Base-by-base conservation (phyloP, 2,797 vertebrate genomes). In the Halcyon chelicuti region DNA sequence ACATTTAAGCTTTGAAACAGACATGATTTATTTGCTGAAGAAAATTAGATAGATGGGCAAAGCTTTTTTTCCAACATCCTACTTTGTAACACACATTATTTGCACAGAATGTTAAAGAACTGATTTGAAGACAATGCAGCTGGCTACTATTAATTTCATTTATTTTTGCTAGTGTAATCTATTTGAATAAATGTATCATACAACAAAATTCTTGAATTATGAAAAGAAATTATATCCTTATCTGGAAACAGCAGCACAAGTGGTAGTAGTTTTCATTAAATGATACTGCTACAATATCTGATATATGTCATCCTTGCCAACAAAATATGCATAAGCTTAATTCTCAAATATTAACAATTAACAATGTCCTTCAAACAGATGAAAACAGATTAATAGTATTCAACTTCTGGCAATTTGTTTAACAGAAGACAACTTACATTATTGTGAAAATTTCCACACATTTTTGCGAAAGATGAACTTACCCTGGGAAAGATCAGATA, bases 261-360 rank as follows among this genome's bases (percentile, higher is more conserved):
- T 51, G 37, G 16, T 42, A 91, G 78, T 74, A 65, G 61, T 74
- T 84, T 88, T 76, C 14, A 54, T 25, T 54, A 71, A 86, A 76
- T 61, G 2, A 70, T 81, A 65, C n/a, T 72, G 66, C 22, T 85
- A 62, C 11, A 81, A 8, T 73, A 77, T 39, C 40, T 92, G 67
- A 86, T 79, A 42, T 52, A 40, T 60, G 18, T 54, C 39, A 60
- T 72, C 19, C 26, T 90, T 60, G 31, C 39, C 61, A 88, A 46
- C 62, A 35, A 92, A 39, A 12, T 10, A 91, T 13, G 14, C 39
- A 60, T 62, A 86, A 79, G 46, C 47, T 67, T 29, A 40, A 74
- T 88, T 96, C n/a, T 88, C 15, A 40, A 84, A 55, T 94, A 86
- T 40, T 29, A 63, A 67, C 72, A 86, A 94, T 96, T 94, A 95